A percentile compares a stretch with the other conserved stretches of the same genome.
Evolutionary conservation across 2,888 invertebrate genomes (phyloP).

Genomic region (Disparrhopalites patrizii): DNA sequence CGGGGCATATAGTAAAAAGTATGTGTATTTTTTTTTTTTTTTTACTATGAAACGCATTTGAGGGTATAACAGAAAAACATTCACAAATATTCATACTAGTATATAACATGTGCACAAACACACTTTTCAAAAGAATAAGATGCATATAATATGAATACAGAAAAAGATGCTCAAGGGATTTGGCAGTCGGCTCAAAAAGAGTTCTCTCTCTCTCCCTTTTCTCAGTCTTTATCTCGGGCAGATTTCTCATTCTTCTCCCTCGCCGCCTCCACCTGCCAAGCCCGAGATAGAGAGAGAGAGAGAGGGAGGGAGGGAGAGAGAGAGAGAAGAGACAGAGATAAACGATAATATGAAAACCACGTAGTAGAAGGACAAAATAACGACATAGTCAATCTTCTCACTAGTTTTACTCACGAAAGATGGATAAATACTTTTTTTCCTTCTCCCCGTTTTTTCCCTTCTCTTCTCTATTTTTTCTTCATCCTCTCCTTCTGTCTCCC

Average conservation of each 20-base stretch:
- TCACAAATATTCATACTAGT: too few species aligned
- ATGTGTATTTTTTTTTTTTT: neutral
- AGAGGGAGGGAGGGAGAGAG: neutral
- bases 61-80: too few species aligned
- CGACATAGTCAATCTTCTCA: constrained; percentile 11
- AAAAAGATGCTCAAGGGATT: constrained; percentile 36
- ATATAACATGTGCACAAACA: too few species aligned
- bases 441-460: too few species aligned
- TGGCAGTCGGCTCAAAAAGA: constrained; percentile 31
- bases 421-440: constrained; percentile 11
- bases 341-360: constrained; percentile 25
- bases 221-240: constrained; percentile 33
- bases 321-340: constrained; percentile 20
- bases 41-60: too few species aligned
- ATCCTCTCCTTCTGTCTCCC: neutral
- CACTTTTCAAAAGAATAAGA: too few species aligned
- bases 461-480: too few species aligned
- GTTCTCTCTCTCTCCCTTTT: too few species aligned
- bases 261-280: constrained; percentile 47
- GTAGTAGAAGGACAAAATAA: constrained; percentile 23
- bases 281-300: constrained; percentile 8
- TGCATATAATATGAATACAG: constrained; percentile 6
- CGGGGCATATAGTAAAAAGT: too few species aligned
- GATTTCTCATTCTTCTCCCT: constrained; percentile 45
- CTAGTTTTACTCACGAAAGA: constrained; percentile 4